phyloP scores from a whole-genome alignment of 2,797 vertebrate genomes.

The Aphelocoma californica region DNA sequence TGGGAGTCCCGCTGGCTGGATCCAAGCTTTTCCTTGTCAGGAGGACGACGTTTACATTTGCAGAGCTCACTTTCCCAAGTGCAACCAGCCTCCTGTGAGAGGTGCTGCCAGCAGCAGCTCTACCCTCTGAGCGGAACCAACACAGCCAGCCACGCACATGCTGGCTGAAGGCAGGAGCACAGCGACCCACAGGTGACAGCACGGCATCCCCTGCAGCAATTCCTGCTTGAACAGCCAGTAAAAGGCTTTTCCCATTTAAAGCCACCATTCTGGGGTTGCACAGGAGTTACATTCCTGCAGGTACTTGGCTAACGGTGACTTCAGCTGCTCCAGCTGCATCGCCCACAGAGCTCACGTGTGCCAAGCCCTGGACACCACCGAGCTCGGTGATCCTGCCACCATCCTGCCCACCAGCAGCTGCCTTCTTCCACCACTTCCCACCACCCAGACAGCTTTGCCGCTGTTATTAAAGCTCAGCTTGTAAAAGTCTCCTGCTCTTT shows the following conservation, averaged over 20 bases:
- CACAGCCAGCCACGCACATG: rapidly evolving
- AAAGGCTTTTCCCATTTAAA: neutral
- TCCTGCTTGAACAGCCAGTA: neutral
- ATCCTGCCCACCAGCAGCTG: neutral
- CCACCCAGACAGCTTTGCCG: neutral
- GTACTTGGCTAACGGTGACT: neutral
- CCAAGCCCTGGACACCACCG: rapidly evolving
- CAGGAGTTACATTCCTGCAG: neutral
- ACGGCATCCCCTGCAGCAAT: neutral
- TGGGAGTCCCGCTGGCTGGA: neutral
- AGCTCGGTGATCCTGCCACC: neutral
- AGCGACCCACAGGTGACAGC: neutral
- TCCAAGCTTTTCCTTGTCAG: neutral
- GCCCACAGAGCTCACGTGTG: rapidly evolving
- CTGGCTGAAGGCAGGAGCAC: neutral
- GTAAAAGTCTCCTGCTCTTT: neutral
- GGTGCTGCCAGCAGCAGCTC: neutral
- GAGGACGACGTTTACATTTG: neutral
- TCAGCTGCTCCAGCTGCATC: neutral
- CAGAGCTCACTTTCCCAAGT: neutral
- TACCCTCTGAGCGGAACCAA: neutral
- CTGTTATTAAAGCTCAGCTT: neutral
- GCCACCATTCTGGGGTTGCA: neutral
- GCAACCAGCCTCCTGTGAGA: neutral
- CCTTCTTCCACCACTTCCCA: neutral